Evolutionary conservation across 2,888 invertebrate species (phyloP), one percentile per base, ranked within the genome.

Genomic region (Tenthredo mesomela): DNA sequence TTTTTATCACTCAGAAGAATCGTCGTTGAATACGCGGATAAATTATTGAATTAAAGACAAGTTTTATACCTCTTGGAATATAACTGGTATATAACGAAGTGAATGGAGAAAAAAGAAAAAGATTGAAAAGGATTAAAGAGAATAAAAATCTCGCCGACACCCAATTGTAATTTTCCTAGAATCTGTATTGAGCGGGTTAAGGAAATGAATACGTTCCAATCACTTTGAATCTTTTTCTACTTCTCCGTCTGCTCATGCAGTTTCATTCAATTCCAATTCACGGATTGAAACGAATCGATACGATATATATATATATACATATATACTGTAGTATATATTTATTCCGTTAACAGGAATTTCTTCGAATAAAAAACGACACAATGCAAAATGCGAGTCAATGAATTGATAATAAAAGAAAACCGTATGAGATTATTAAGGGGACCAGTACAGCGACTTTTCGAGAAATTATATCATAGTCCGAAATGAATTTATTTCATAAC

Each of bases 121-220:
- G 67, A 67, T 18, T 67, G 33, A 33, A 67, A 61, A 25, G 25
- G 61, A 25, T 61, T 12, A 25, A 61, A 61, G 25, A 18, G 29
- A 67, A 67, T 5, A 33, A 67, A 29, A 18, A 67, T 67, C 67
- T 67, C 7, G 33, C 33, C 12, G 15, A 3, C 29, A 6, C 6
- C 18, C 29, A 33, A 67, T 67, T 33, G 67, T 67, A 15, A 67
- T 33, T 33, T 67, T 33, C 67, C 18, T 33, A 29, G 67, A 67
- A 67, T 67, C 67, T 33, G 18, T 25, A 67, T 67, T 67, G 67
- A 67, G 33, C 33, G 15, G 67, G 67, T 67, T 25, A 67, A 67
- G 33, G 61, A 61, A 25, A 61, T 29, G 21, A 33, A 67, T 67
- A 33, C 67, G 33, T 67, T 67, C 67, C 67, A 67, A 67, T 67